These are phyloP conservation scores for Trissolcus japonicus DNA, from an alignment of 2,888 invertebrate genomes.

Conservation along the genomic window DNA sequence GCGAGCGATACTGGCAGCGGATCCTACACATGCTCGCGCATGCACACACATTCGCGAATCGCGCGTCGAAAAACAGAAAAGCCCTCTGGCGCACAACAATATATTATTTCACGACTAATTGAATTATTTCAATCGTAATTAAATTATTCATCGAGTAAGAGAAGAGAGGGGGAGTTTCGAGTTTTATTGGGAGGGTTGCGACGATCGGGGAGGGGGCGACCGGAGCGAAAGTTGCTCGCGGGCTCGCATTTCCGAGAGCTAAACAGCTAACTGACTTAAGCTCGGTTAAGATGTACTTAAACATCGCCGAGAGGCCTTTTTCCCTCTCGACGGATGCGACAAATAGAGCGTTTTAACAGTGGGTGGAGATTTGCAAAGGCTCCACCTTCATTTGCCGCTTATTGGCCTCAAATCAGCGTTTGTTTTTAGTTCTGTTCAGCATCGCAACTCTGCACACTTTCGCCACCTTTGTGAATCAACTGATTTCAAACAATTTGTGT, in stretches of 20 bases:
- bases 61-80: conserved; percentile 49
- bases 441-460: conserved; percentile 1
- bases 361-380: conserved; percentile 74
- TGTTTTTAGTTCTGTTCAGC: conserved; percentile 39
- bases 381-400: conserved; percentile 74
- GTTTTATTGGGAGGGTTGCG: conserved; percentile 26
- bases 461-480: conserved; percentile 1
- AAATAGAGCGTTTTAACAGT: conserved; percentile 74
- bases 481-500: not conserved
- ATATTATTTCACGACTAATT: conserved; percentile 64
- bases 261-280: conserved; percentile 73
- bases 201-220: conserved; percentile 5
- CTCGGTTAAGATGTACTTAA: conserved; percentile 72
- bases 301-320: conserved; percentile 56
- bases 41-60: conserved; percentile 46
- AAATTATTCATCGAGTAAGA: conserved; percentile 56
- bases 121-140: conserved; percentile 65
- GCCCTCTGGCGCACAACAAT: conserved; percentile 48
- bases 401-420: conserved; percentile 68
- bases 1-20: conserved; percentile 37
- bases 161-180: not conserved
- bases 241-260: conserved; percentile 58
- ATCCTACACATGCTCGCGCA: conserved; percentile 47
- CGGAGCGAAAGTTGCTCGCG: conserved; percentile 43
- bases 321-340: conserved; percentile 60